These are phyloP conservation scores for Adoxophyes honmai DNA, from an alignment of 1,140 invertebrate genomes.

Conservation along the genomic window DNA sequence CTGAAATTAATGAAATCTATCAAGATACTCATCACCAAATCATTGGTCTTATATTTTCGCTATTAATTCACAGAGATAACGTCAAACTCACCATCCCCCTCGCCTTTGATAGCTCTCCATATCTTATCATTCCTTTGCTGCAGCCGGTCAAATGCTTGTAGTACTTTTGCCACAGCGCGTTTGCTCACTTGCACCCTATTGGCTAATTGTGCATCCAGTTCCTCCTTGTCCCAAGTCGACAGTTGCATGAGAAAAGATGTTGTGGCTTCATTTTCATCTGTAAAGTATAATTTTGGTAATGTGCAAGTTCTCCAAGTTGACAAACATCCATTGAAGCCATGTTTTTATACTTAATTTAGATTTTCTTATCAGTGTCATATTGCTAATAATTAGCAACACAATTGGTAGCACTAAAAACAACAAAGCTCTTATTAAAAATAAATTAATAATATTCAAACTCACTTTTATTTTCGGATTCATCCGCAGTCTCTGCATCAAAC, in stretches of 20 bases:
- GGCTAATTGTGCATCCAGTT: slow-evolving; percentile 96
- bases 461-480: slow-evolving; percentile 97
- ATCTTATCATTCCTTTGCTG: slow-evolving; percentile 96
- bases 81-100: slow-evolving; percentile 78
- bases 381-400: neutral
- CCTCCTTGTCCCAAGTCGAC: slow-evolving; percentile 99
- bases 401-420: too few relatives aligned
- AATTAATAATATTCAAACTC: too few relatives aligned
- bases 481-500: slow-evolving; percentile 98
- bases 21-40: too few relatives aligned
- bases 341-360: too few relatives aligned
- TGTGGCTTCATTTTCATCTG: slow-evolving; percentile 97
- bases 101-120: slow-evolving; percentile 90
- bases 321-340: too few relatives aligned
- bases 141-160: slow-evolving; percentile 96
- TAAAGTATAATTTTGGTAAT: slow-evolving; percentile 41
- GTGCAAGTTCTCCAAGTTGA: too few relatives aligned
- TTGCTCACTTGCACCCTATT: slow-evolving; percentile 96
- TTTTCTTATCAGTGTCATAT: too few relatives aligned
- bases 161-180: slow-evolving; percentile 95
- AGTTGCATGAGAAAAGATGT: slow-evolving; percentile 97
- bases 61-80: too few relatives aligned
- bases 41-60: too few relatives aligned
- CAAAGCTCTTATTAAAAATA: too few relatives aligned
- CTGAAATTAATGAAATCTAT: too few relatives aligned